These are phyloP conservation scores for Drosophila subquinaria DNA, from an alignment of 2,888 invertebrate species.

Conservation along the genomic window DNA sequence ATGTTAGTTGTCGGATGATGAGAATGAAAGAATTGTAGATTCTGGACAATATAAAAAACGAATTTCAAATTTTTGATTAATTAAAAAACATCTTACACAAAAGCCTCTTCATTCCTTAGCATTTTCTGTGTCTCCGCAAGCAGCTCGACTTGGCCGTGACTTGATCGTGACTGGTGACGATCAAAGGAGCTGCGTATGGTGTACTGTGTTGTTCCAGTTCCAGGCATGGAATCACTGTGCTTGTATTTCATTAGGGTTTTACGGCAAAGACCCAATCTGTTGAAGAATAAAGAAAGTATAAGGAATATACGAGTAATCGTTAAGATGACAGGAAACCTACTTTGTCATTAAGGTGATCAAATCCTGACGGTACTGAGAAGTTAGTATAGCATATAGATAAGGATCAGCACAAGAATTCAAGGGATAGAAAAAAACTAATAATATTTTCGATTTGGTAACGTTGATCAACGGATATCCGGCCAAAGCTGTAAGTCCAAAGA, in stretches of 20 bases:
- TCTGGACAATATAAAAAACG: neutral
- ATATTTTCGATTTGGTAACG: conserved; percentile 92
- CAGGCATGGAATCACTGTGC: conserved; percentile 80
- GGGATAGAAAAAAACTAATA: conserved; percentile 96
- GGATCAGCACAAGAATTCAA: conserved; percentile 97
- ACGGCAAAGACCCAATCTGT: conserved; percentile 87
- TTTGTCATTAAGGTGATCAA: conserved; percentile 89
- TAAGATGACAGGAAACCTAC: conserved; percentile 82
- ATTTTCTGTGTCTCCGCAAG: conserved; percentile 76
- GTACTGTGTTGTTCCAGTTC: conserved; percentile 79
- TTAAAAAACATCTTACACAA: conserved; percentile 70
- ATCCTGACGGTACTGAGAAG: conserved; percentile 94
- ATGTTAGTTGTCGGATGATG: neutral
- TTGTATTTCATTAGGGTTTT: conserved; percentile 86
- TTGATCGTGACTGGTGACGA: conserved; percentile 62
- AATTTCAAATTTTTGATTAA: neutral
- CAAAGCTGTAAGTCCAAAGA: conserved; percentile 94
- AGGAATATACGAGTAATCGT: neutral
- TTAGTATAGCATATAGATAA: conserved; percentile 95
- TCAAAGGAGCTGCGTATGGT: conserved; percentile 75
- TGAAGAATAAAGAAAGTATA: conserved; percentile 24
- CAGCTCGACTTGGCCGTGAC: conserved; percentile 31
- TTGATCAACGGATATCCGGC: conserved; percentile 94
- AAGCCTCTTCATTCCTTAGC: conserved; percentile 80
- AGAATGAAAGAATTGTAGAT: neutral